phyloP scores from a whole-genome alignment of 2,797 vertebrate genomes.

The Falco biarmicus region DNA sequence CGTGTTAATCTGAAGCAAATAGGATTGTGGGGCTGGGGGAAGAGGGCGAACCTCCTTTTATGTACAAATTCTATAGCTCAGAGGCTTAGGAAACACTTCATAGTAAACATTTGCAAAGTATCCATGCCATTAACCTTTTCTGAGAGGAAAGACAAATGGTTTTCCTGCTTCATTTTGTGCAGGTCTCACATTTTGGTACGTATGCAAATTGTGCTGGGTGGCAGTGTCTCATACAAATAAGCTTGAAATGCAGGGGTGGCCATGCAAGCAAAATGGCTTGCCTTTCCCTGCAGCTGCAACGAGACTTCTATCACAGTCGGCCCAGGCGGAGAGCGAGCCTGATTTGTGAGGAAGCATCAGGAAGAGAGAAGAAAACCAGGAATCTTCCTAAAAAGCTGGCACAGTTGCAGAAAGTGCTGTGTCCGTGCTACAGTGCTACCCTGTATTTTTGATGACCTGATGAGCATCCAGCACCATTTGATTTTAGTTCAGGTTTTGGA shows the following conservation, averaged over 20 bases:
- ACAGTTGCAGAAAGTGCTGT: not conserved
- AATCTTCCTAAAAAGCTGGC: not conserved
- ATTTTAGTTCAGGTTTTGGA: not conserved
- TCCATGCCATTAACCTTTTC: slow-evolving; percentile 43
- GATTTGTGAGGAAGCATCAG: not conserved
- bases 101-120: slow-evolving; percentile 49
- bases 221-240: slow-evolving; percentile 57
- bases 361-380: not conserved
- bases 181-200: not conserved
- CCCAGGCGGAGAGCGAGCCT: not conserved
- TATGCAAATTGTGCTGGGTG: slow-evolving; percentile 42
- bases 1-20: slow-evolving; percentile 60
- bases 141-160: not conserved
- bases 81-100: slow-evolving; percentile 47
- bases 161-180: slow-evolving; percentile 44
- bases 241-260: slow-evolving; percentile 24
- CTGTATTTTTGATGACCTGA: not conserved
- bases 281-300: not conserved
- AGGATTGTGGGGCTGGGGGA: slow-evolving; percentile 32
- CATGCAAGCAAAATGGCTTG: slow-evolving; percentile 26
- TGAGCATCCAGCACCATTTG: not conserved
- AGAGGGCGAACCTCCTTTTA: slow-evolving; percentile 37
- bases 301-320: not conserved
- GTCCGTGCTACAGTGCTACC: not conserved
- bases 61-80: slow-evolving; percentile 49